Base-by-base conservation (phyloP, 2,113 vertebrate species). In the Chauna torquata region DNA sequence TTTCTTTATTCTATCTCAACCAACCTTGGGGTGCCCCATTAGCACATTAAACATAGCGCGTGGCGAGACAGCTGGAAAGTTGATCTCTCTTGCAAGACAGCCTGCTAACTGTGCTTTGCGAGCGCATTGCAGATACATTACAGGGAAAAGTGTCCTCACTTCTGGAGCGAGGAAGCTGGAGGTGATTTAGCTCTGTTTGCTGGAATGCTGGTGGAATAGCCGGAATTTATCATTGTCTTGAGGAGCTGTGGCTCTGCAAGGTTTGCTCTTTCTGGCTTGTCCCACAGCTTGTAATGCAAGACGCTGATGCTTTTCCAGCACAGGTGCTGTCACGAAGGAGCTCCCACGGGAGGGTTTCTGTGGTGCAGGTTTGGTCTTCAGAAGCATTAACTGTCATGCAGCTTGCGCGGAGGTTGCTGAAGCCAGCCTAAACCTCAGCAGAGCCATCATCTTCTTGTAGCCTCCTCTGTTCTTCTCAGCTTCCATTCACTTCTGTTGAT, bases 11-110 rank as follows among this genome's bases (percentile, higher is more conserved):
- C 38, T 7, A 8, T 78, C 80, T 55, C 38, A 17, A 2, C 15
- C 96, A 78, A 2, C 88, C 95, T 64, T 9, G 92, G 90, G 96
- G 83, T 94, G 94, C 92, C 92, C 96, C 95, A 65, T 93, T 71
- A 93, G 81, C 69, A 6, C 59, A 0, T 8, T 11, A 4, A 36
- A 11, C n/a, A 3, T 1, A 5, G 24, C 3, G 50, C 3, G 2
- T 42, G 92, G 92, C 30, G 27, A 69, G 80, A 3, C 76, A 94
- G 82, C 89, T 80, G 96, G 94, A 2, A 38, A 16, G 92, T 52
- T 54, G 78, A 22, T 18, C 1, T 44, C 40, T 79, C 65, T 49
- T 50, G 36, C 68, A 27, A 91, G 81, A 7, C 80, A 77, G 88
- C 50, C 90, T 64, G 82, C 52, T 79, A 15, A 9, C 20, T 6